Conservation (phyloP, 2,888 invertebrate genomes). For the Epistrophe eligans region DNA sequence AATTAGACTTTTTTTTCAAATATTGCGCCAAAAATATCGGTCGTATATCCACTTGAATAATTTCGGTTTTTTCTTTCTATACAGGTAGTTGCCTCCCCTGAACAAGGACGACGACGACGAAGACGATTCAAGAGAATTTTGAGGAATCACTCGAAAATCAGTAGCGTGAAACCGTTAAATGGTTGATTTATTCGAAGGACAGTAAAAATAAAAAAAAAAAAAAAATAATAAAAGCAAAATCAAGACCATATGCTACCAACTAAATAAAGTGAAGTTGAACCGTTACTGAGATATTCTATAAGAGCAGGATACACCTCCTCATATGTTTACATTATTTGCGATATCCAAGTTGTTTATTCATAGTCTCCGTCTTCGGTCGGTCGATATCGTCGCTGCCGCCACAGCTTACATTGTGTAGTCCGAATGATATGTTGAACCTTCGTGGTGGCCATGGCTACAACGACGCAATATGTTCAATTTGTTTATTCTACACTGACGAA, state of each 20-base stretch:
- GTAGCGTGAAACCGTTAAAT: conserved; percentile 71
- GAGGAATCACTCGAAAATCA: conserved; percentile 62
- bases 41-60: conserved; percentile 57
- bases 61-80: background rate
- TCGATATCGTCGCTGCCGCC: background rate
- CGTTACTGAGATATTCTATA: conserved; percentile 49
- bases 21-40: conserved; percentile 33
- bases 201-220: conserved; percentile 37
- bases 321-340: conserved; percentile 70
- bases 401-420: background rate
- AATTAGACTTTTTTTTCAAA: conserved; percentile 23
- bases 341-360: conserved; percentile 54
- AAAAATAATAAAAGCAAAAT: conserved; percentile 22
- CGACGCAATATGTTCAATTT: conserved; percentile 68
- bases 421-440: conserved; percentile 13
- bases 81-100: background rate
- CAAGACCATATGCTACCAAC: conserved; percentile 58
- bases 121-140: conserved; percentile 10
- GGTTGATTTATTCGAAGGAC: conserved; percentile 44
- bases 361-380: conserved; percentile 1
- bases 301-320: conserved; percentile 60
- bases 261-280: conserved; percentile 30
- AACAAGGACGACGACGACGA: background rate
- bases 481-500: conserved; percentile 51
- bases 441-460: conserved; percentile 3